Evolutionary conservation across 1,140 invertebrate species (phyloP), one percentile per base, ranked within the genome.

Genomic region (Aphelinus atriplicis): DNA sequence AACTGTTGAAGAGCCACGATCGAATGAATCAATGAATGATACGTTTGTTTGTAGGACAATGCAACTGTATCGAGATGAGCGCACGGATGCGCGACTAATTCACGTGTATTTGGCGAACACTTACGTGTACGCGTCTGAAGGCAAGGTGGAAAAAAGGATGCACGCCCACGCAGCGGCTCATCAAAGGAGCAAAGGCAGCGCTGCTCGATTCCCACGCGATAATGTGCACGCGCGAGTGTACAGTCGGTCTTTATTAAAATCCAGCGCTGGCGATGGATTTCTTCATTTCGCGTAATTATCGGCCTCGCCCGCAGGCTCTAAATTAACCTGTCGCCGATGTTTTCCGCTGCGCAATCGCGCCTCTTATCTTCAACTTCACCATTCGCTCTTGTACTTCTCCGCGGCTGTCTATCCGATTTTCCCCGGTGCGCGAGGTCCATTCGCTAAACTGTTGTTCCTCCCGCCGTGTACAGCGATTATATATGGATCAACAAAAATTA

Each of bases 261-360:
- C 71, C 48, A 9, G 9, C 57, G 42, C 9, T 45, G 48, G 57
- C 43, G 57, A 47, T 60, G 60, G 53, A 70, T 75, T 69, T 75
- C 60, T 64, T 70, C 51, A 69, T 70, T 63, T 57, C 66, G 53
- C 58, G 73, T 75, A 75, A 75, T 75, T 75, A 70, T 69, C 61
- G 53, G 73, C 51, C 42, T 61, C 56, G 50, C 7, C 62, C 50
- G 26, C 7, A 42, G 66, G 51, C 53, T 57, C 66, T 45, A 63
- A 75, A 75, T 68, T 69, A 64, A 75, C 66, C 66, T 69, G 73
- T 74, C 72, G 51, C 65, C 65, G 51, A 65, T 65, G 43, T 26
- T 47, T 72, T 72, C 64, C 10, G 1, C 60, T 3, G 42, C n/a
- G 45, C 45, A 6, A 4, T 47, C 51, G 47, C 4, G n/a, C 53